Percentiles rank a stretch among this genome's conserved stretches.
These are phyloP conservation scores for Caprella mutica DNA, from an alignment of 2,888 invertebrate species.

Conservation along the genomic window DNA sequence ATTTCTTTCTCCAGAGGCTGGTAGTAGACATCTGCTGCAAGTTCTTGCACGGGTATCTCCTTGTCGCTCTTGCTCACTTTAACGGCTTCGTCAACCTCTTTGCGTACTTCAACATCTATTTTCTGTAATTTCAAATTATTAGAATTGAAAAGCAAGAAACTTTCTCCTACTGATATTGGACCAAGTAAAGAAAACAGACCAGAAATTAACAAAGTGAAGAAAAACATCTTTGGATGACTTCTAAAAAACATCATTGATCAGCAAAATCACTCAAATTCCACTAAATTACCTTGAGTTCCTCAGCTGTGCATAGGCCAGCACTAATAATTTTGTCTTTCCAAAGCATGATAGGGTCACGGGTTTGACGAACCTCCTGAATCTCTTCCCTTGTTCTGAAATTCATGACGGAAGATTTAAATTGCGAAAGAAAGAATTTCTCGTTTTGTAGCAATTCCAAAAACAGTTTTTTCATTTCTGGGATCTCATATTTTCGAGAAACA, in stretches of 20 bases:
- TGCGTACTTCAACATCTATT: constrained; percentile 75
- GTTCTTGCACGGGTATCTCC: constrained; percentile 62
- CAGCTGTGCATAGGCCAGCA: constrained; percentile 61
- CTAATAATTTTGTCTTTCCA: constrained; percentile 82
- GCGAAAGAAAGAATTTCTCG: no score
- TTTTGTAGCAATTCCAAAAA: no score
- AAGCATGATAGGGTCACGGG: constrained; percentile 89
- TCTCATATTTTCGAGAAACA: no score
- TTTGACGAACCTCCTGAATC: constrained; percentile 90
- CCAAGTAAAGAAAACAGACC: no score
- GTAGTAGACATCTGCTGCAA: constrained; percentile 69
- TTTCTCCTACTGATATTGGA: no score
- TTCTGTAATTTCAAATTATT: no score
- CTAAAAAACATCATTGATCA: no score
- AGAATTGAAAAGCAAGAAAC: no score
- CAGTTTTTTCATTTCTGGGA: no score
- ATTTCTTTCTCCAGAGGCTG: constrained; percentile 53
- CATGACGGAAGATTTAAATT: background rate
- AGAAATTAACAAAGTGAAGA: no score
- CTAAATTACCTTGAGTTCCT: constrained; percentile 79
- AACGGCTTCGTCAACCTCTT: constrained; percentile 73
- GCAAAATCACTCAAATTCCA: no score
- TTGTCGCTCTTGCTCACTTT: constrained; percentile 61
- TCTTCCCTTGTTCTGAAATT: constrained; percentile 68
- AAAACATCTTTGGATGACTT: no score